A percentile compares a stretch with the other conserved stretches of the same genome.
These are phyloP conservation scores for Periophthalmodon schlosseri DNA, from an alignment of 2,113 vertebrate species.

Conservation along the genomic window DNA sequence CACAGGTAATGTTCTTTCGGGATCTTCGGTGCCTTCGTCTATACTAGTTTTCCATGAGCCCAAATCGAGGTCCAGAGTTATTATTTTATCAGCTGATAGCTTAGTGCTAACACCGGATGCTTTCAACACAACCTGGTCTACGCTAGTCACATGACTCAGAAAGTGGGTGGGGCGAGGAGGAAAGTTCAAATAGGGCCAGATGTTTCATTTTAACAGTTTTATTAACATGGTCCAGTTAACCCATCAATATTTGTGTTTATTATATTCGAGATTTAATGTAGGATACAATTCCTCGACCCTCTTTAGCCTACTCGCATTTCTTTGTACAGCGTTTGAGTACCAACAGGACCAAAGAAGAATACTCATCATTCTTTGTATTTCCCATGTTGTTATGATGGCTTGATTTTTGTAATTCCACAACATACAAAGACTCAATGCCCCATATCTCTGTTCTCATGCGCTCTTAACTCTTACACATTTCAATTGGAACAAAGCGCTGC, in stretches of 20 bases:
- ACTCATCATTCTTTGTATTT: no score
- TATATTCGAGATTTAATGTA: background rate
- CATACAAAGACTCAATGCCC: background rate
- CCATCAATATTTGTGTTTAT: background rate
- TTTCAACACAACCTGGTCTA: constrained; percentile 70
- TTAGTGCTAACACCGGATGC: constrained; percentile 65
- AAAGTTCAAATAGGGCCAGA: background rate
- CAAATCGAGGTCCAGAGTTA: constrained; percentile 21
- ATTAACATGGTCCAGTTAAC: background rate
- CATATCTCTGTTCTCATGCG: background rate
- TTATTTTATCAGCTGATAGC: constrained; percentile 25
- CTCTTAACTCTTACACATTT: background rate
- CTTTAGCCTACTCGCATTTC: no score
- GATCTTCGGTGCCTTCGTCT: constrained; percentile 25
- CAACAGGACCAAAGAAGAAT: background rate
- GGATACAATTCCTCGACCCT: background rate
- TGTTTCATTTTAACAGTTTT: background rate
- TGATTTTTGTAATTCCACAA: background rate
- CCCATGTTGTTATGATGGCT: no score
- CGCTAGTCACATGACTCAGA: constrained; percentile 60
- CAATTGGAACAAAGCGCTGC: background rate
- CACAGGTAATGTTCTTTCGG: background rate
- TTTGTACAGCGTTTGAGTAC: background rate
- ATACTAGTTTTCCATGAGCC: constrained; percentile 2
- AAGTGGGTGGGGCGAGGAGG: constrained; percentile 45